phyloP scores from a whole-genome alignment of 2,113 vertebrate genomes.

The Neodontobutis hainanensis region DNA sequence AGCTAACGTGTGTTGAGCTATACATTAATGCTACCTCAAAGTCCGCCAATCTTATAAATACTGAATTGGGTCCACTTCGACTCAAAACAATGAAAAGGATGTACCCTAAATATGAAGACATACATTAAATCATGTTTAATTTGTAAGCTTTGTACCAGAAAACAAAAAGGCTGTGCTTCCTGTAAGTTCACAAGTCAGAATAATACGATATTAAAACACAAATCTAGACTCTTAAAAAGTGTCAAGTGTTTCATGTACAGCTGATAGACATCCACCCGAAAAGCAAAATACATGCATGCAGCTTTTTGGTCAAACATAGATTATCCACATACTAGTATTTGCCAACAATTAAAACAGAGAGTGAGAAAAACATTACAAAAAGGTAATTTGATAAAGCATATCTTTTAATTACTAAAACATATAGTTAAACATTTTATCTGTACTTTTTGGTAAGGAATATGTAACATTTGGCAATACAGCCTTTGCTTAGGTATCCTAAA shows the following conservation, averaged over 20 bases:
- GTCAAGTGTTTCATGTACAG: conserved; percentile 2
- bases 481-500: neutral
- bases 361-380: neutral
- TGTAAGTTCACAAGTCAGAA: neutral
- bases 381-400: neutral
- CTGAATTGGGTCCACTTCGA: conserved; percentile 8
- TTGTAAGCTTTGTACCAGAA: neutral
- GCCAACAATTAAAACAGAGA: neutral
- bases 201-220: neutral
- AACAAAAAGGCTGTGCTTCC: no score
- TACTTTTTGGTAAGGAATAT: neutral
- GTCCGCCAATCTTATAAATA: neutral
- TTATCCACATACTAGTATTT: conserved; percentile 16
- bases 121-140: conserved; percentile 8
- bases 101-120: neutral
- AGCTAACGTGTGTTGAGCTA: neutral
- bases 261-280: neutral
- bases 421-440: neutral
- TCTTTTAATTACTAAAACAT: neutral
- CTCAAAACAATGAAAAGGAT: neutral
- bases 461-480: conserved; percentile 6
- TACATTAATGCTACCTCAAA: neutral
- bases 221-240: neutral
- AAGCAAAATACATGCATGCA: conserved; percentile 2
- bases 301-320: neutral